Evolutionary conservation across 2,797 vertebrate genomes (phyloP), one percentile per base, ranked within the genome.

Genomic region (Bradypus variegatus): DNA sequence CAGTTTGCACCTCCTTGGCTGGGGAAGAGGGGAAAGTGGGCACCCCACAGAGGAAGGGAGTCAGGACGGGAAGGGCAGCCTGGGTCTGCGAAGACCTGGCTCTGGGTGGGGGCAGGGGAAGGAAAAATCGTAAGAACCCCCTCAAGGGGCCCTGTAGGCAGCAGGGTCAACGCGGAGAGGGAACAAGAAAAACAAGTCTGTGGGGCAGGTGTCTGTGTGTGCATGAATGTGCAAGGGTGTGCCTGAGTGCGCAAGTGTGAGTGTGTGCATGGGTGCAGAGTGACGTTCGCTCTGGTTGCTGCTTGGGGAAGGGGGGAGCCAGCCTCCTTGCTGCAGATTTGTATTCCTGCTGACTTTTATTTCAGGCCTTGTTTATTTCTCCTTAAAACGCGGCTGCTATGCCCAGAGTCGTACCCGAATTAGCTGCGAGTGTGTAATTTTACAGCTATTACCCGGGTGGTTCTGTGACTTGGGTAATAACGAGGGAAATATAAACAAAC

Each of bases 381-480:
- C 92, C 86, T 94, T 82, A 93, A 93, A 95, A 94, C 41, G 50
- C 36, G 86, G 94, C 92, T 92, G 86, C 5, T 45, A 69, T 93
- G 64, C 94, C 93, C 94, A 92, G 93, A 95, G 92, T 92, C 65
- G 60, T 93, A 93, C 91, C 92, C 38, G 48, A 95, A 96, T 92
- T 95, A 95, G 92, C 85, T 86, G 94, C 79, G 87, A 95, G 94
- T 94, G 93, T 97, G 96, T 94, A 95, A 96, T 96, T 94, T 95
- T 96, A 87, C 92, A 95, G 95, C 95, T 94, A 96, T 97, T 96
- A 97, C 92, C 93, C 58, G n/a, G 3, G 5, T 82, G 77, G 23
- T 97, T 95, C 88, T 97, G 96, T 97, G 96, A 93, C 62, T 95
- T 78, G 92, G 41, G 65, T 95, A 96, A 96, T 94, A 97, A 96